Conservation (phyloP, 2,113 vertebrate species). For the Ptyas mucosa region DNA sequence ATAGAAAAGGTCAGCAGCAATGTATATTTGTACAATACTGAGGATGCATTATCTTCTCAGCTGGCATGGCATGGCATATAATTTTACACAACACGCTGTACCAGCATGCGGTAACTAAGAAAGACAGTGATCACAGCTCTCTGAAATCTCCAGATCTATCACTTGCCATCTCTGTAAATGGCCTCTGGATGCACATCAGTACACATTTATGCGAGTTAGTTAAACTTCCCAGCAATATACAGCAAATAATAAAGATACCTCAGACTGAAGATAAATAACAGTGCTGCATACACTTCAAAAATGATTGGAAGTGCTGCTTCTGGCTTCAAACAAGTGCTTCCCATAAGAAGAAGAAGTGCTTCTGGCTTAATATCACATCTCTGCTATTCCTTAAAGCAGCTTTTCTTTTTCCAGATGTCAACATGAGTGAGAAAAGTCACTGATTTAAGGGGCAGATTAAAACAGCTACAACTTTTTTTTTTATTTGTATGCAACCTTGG, state of each 20-base stretch:
- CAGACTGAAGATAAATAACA: constrained; percentile 57
- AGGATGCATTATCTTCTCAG: constrained; percentile 41
- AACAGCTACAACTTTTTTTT: background rate
- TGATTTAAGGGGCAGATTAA: background rate
- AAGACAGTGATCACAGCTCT: constrained; percentile 22
- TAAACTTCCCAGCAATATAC: constrained; percentile 46
- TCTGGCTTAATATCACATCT: background rate
- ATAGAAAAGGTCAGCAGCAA: constrained; percentile 46
- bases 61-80: constrained; percentile 37
- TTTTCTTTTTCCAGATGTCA: background rate
- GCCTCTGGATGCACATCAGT: constrained; percentile 31
- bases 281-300: constrained; percentile 5
- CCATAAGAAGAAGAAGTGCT: background rate
- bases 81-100: constrained; percentile 31
- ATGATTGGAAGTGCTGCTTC: background rate
- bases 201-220: constrained; percentile 43
- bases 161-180: constrained; percentile 27
- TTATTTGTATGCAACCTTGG: background rate
- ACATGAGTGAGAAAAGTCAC: background rate
- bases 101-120: constrained; percentile 31
- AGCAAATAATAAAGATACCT: constrained; percentile 42
- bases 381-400: background rate
- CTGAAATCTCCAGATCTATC: constrained; percentile 31
- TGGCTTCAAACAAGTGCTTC: background rate
- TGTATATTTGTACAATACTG: constrained; percentile 30